Percentiles rank a stretch among this genome's conserved stretches.
Conservation (phyloP, 2,888 invertebrate species). For the Epicampocera succincta region DNA sequence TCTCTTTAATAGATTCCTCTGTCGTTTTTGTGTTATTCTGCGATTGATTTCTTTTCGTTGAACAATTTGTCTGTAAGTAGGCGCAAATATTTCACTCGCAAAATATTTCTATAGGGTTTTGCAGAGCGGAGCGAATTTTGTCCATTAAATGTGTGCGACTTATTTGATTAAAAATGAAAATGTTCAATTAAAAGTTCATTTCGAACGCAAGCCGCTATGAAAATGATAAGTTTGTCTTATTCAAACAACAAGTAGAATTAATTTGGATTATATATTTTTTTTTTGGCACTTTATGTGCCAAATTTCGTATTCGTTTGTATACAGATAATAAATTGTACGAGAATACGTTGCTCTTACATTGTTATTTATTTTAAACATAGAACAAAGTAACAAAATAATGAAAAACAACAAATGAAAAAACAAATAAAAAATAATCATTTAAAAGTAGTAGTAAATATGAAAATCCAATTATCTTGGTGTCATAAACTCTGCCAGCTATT, state of each 20-base stretch:
- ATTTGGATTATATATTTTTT: constrained; percentile 1
- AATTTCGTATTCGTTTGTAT: constrained; percentile 19
- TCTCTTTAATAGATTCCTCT: too few relatives aligned
- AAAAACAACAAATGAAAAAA: not conserved
- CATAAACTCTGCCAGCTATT: constrained; percentile 39
- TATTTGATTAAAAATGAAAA: too few relatives aligned
- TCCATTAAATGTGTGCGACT: too few relatives aligned
- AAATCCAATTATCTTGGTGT: constrained; percentile 68
- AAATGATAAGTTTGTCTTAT: not conserved
- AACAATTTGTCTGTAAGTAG: too few relatives aligned
- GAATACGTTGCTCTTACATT: not conserved
- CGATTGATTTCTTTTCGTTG: too few relatives aligned
- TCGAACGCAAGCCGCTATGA: constrained; percentile 6
- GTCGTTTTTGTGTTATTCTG: too few relatives aligned
- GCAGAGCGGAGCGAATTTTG: too few relatives aligned
- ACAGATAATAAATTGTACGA: not conserved
- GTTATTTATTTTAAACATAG: not conserved
- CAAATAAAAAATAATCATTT: constrained; percentile 32
- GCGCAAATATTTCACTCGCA: too few relatives aligned
- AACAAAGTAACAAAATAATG: too few relatives aligned
- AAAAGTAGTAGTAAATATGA: constrained; percentile 15
- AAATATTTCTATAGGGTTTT: too few relatives aligned
- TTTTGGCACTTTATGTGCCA: constrained; percentile 6
- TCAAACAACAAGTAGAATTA: not conserved
- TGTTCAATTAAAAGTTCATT: constrained; percentile 17